Evolutionary conservation across 2,113 vertebrate species (phyloP), one percentile per base, ranked within the genome.

Genomic region (Sander lucioperca): DNA sequence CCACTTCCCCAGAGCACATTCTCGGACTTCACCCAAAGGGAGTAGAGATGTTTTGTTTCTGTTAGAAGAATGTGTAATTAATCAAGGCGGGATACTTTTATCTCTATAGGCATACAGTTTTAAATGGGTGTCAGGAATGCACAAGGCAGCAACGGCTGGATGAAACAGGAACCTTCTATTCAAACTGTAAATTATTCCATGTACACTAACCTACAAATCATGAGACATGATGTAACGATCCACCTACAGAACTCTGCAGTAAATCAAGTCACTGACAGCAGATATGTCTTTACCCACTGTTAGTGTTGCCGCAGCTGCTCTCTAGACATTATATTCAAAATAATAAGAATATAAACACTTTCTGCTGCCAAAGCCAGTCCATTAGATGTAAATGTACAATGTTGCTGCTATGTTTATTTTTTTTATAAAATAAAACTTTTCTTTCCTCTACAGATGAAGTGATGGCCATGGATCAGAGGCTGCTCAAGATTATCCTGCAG

Each of bases 381-480:
- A 77, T 23, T 66, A n/a, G 4, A 67, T 75, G 10, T n/a, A 77
- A 56, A 57, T 59, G 4, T 2, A 18, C 5, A 58, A 16, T 69
- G 15, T 9, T 50, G 16, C 36, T 50, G 9, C 5, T 66, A 36
- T 69, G 9, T 27, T 27, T 66, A 1, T 25, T 68, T 66, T 77
- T 33, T 18, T 65, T 13, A 27, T 33, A 27, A 82, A 56, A 63
- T 4, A 0, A 8, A 43, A 43, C 39, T 2, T 13, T 72, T 79
- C 10, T 74, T 87, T 86, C 62, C 0, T 79, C 63, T 72, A 0
- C 79, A 99, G 98, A 97, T 91, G 97, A 98, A 7, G 95, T 97
- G n/a, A 93, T 98, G 93, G 89, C 90, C 58, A 96, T 97, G 95
- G 98, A 99, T 84, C 97, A 99, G 79, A 94, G 96, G 0, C 12